phyloP scores from a whole-genome alignment of 1,140 invertebrate species.

The Drosophila kohkoa region DNA sequence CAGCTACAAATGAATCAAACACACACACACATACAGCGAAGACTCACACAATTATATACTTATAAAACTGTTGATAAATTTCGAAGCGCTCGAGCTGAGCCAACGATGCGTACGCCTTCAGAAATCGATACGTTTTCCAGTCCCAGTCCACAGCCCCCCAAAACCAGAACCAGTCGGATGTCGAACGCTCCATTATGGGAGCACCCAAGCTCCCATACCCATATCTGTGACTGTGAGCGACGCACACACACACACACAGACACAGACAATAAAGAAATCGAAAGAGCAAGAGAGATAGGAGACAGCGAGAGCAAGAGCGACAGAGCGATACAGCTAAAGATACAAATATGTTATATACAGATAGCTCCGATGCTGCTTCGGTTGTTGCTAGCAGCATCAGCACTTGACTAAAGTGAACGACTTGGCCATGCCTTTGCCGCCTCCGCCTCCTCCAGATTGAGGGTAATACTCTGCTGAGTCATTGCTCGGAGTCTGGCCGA shows the following conservation, averaged over 20 bases:
- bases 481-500: slow-evolving; percentile 22
- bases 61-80: slow-evolving; percentile 53
- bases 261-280: neutral
- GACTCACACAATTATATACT: neutral
- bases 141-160: slow-evolving; percentile 56
- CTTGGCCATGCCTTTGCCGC: slow-evolving; percentile 36
- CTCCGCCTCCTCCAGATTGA: slow-evolving; percentile 39
- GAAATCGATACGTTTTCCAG: slow-evolving; percentile 68
- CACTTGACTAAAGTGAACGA: slow-evolving; percentile 56
- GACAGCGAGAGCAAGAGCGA: slow-evolving; percentile 10
- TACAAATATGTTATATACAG: slow-evolving; percentile 32
- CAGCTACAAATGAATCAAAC: slow-evolving; percentile 31
- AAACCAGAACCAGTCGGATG: slow-evolving; percentile 61
- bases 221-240: slow-evolving; percentile 45
- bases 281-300: too few relatives aligned
- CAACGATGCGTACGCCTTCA: slow-evolving; percentile 65
- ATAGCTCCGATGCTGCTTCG: slow-evolving; percentile 27
- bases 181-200: slow-evolving; percentile 56
- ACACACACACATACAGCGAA: slow-evolving; percentile 14
- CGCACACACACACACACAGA: slow-evolving; percentile 28
- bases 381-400: slow-evolving; percentile 47
- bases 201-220: slow-evolving; percentile 56
- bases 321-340: slow-evolving; percentile 30
- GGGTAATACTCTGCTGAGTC: slow-evolving; percentile 58
- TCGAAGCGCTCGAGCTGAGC: slow-evolving; percentile 46